phyloP scores from a whole-genome alignment of 2,797 vertebrate species.

The Enteromius afrohamiltoni region DNA sequence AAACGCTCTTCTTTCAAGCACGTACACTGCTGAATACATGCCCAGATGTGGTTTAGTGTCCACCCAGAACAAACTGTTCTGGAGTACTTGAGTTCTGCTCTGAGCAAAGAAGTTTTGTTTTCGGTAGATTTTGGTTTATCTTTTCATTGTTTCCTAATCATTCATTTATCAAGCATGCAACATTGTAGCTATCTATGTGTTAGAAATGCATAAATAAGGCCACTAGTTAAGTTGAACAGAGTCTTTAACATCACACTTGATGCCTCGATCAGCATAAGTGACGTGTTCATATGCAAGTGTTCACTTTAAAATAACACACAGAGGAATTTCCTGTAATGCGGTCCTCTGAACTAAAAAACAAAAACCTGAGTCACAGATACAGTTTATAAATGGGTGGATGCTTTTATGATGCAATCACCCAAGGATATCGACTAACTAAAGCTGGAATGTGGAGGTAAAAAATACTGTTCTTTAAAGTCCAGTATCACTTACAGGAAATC shows the following conservation, averaged over 20 bases:
- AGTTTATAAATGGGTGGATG: neutral
- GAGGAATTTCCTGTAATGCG: neutral
- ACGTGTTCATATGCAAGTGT: neutral
- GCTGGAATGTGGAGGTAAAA: neutral
- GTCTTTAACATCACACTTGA: neutral
- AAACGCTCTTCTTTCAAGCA: conserved; percentile 3
- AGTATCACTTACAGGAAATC: neutral
- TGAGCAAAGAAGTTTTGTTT: neutral
- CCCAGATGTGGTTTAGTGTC: conserved; percentile 32
- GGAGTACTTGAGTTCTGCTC: neutral
- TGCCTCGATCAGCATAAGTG: neutral
- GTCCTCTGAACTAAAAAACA: neutral
- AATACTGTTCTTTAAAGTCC: neutral
- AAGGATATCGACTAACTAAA: neutral
- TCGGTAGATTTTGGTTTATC: neutral
- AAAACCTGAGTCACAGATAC: neutral
- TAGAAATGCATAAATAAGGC: neutral
- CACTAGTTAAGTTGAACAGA: neutral
- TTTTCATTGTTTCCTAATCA: neutral
- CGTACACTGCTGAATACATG: conserved; percentile 24
- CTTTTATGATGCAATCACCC: neutral
- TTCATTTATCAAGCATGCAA: neutral
- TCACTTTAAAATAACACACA: neutral
- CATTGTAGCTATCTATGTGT: neutral
- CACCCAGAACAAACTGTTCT: conserved; percentile 34